Percentiles rank a stretch among this genome's conserved stretches.
Conservation (phyloP, 2,888 invertebrate genomes). For the Apotomis capreana region DNA sequence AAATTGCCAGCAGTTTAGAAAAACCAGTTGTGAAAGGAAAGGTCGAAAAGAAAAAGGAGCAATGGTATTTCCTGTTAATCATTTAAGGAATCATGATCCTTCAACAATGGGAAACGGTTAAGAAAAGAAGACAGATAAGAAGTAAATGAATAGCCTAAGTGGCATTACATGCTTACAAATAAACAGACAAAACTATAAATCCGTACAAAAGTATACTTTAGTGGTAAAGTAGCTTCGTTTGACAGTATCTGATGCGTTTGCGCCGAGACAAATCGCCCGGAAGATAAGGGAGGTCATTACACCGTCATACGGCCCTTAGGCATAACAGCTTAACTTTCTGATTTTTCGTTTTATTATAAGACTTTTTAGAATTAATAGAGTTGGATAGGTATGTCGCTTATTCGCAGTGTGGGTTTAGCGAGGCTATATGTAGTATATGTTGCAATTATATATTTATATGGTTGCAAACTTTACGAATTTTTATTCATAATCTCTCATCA, state of each 20-base stretch:
- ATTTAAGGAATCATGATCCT: too few species aligned
- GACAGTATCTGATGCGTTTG: slow-evolving; percentile 34
- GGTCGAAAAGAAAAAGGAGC: too few species aligned
- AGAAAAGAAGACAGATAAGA: background rate
- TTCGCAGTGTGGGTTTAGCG: slow-evolving; percentile 31
- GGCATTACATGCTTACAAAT: background rate
- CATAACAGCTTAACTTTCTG: background rate
- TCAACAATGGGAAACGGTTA: too few species aligned
- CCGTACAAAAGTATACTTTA: slow-evolving; percentile 1
- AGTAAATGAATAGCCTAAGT: background rate
- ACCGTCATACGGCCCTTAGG: slow-evolving; percentile 5
- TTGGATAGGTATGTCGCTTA: slow-evolving; percentile 15
- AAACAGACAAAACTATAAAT: background rate
- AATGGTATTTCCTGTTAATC: too few species aligned
- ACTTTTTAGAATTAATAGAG: background rate
- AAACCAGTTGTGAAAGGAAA: too few species aligned
- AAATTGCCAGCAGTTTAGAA: too few species aligned
- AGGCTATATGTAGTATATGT: background rate
- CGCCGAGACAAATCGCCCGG: slow-evolving; percentile 38
- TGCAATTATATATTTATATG: slow-evolving; percentile 20
- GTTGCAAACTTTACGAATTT: background rate
- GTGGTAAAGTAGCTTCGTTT: slow-evolving; percentile 15
- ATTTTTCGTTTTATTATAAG: background rate
- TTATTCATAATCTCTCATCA: background rate
- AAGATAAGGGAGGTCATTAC: slow-evolving; percentile 41